Evolutionary conservation across 2,888 invertebrate species (phyloP).

Genomic region (Leucozona laternaria): DNA sequence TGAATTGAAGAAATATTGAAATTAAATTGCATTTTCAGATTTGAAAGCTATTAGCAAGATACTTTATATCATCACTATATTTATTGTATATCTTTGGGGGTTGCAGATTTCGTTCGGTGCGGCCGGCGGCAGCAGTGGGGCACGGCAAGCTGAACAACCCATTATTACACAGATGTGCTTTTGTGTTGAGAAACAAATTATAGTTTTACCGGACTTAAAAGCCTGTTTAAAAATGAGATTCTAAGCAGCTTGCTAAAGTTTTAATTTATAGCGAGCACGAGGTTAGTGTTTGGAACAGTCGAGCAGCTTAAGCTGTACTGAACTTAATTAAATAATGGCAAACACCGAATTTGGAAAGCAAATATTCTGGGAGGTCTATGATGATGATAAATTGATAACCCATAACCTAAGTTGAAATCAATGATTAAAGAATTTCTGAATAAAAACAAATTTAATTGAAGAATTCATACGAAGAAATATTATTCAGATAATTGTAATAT

Average conservation of each 20-base stretch:
- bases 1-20: conserved; percentile 41
- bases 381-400: too few relatives aligned
- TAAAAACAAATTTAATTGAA: too few relatives aligned
- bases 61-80: conserved; percentile 32
- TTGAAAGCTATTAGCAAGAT: conserved; percentile 61
- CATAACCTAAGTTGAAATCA: too few relatives aligned
- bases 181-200: conserved; percentile 21
- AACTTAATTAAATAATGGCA: not conserved
- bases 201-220: conserved; percentile 1
- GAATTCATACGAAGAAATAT: too few relatives aligned
- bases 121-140: too few relatives aligned
- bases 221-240: not conserved
- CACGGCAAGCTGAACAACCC: not conserved
- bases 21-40: conserved; percentile 64
- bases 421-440: too few relatives aligned
- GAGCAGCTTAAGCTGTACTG: not conserved
- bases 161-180: conserved; percentile 34
- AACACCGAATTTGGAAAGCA: too few relatives aligned
- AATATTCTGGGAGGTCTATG: too few relatives aligned
- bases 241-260: not conserved
- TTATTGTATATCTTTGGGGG: not conserved
- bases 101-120: not conserved
- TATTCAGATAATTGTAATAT: too few relatives aligned
- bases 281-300: not conserved
- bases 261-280: not conserved